Conservation (phyloP, 2,113 vertebrate species). For the Macroglossus sobrinus region DNA sequence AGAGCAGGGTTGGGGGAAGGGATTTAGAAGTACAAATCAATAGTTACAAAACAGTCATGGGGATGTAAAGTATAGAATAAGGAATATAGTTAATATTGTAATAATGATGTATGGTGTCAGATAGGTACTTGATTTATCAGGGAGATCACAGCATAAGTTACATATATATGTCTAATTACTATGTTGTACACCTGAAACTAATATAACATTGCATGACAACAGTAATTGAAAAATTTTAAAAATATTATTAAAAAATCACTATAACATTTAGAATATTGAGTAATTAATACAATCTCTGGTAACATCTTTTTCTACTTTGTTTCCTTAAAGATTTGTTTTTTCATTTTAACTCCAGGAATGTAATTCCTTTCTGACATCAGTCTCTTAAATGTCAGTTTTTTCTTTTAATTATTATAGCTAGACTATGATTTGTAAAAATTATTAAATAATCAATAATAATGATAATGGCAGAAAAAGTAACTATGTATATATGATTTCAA, state of each 20-base stretch:
- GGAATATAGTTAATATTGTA: too few species aligned
- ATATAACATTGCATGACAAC: too few species aligned
- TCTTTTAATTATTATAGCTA: neutral
- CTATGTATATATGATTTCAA: neutral
- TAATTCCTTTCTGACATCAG: slow-evolving; percentile 65
- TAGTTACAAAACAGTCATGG: too few species aligned
- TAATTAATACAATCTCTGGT: slow-evolving; percentile 42
- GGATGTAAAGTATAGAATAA: too few species aligned
- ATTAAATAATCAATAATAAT: slow-evolving; percentile 17
- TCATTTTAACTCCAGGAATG: slow-evolving; percentile 64
- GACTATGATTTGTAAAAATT: slow-evolving; percentile 11
- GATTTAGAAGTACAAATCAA: too few species aligned
- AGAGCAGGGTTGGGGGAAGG: too few species aligned
- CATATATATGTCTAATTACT: too few species aligned
- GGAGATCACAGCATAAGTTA: too few species aligned
- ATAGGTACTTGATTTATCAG: too few species aligned
- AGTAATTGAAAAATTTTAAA: too few species aligned
- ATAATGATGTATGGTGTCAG: too few species aligned
- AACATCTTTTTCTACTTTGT: slow-evolving; percentile 49
- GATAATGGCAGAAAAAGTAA: slow-evolving; percentile 16
- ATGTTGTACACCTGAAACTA: too few species aligned
- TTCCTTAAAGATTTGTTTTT: slow-evolving; percentile 42
- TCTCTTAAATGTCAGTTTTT: neutral
- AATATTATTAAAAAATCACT: neutral
- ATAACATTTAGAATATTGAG: neutral